These are phyloP conservation scores for Thalpophila matura DNA, from an alignment of 2,888 invertebrate species.

Conservation along the genomic window DNA sequence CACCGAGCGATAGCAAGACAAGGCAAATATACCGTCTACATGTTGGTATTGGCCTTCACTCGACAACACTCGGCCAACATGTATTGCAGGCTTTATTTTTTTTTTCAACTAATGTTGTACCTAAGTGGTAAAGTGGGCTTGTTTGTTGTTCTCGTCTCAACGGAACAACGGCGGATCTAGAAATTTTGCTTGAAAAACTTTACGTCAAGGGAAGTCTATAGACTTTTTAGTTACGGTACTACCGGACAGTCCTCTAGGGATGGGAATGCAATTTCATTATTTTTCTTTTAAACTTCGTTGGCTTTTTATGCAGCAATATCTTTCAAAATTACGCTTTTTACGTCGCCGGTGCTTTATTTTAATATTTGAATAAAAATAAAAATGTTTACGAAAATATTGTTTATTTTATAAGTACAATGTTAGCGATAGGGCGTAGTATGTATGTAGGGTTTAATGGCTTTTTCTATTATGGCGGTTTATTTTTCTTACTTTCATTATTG, in stretches of 20 bases:
- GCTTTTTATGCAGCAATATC: neutral
- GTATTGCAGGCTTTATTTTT: no score
- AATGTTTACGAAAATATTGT: neutral
- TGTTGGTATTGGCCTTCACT: no score
- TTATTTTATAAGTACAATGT: neutral
- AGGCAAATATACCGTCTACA: no score
- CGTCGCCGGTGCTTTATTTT: neutral
- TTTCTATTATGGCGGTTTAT: no score
- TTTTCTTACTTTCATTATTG: no score
- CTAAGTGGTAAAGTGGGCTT: conserved; percentile 11
- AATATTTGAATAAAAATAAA: neutral
- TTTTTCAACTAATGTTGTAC: conserved; percentile 17
- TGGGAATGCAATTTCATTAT: conserved; percentile 25
- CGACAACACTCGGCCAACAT: no score
- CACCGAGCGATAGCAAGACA: no score
- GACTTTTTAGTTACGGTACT: conserved; percentile 2
- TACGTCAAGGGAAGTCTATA: conserved; percentile 14
- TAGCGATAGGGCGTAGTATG: neutral
- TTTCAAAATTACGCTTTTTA: conserved; percentile 1
- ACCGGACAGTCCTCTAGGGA: conserved; percentile 3
- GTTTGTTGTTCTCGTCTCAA: conserved; percentile 33
- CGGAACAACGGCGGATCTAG: conserved; percentile 18
- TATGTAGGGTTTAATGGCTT: no score
- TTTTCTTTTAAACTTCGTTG: neutral
- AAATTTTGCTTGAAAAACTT: conserved; percentile 51